phyloP scores from a whole-genome alignment of 1,140 invertebrate genomes.

The Zaprionus taronus region DNA sequence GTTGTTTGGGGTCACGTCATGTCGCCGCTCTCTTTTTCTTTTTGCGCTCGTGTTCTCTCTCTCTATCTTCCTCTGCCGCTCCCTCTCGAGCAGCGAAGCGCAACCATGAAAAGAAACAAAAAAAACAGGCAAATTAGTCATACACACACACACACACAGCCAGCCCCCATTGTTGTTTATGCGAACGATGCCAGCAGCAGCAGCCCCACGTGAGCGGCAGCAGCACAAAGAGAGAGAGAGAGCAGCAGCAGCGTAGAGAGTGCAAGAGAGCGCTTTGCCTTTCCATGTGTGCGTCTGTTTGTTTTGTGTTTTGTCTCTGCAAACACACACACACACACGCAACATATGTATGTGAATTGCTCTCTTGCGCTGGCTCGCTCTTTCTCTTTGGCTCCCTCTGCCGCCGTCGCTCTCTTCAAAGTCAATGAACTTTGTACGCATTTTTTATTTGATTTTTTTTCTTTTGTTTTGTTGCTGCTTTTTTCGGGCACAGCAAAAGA shows the following conservation, averaged over 20 bases:
- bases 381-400: neutral
- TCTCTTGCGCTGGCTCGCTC: neutral
- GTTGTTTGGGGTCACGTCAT: constrained; percentile 80
- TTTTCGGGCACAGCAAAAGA: constrained; percentile 33
- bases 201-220: constrained; percentile 40
- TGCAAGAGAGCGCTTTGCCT: constrained; percentile 7
- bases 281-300: constrained; percentile 10
- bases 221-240: neutral
- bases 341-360: constrained; percentile 25
- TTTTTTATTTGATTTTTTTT: constrained; percentile 54
- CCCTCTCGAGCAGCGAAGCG: constrained; percentile 30
- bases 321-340: constrained; percentile 35
- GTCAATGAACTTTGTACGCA: constrained; percentile 82
- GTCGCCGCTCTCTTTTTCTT: constrained; percentile 32
- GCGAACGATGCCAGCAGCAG: constrained; percentile 17
- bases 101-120: constrained; percentile 35
- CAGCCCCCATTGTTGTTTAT: constrained; percentile 41
- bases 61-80: constrained; percentile 2
- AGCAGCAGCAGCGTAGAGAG: constrained; percentile 1
- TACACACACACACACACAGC: constrained; percentile 33
- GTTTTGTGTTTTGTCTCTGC: constrained; percentile 40
- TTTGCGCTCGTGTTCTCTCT: constrained; percentile 14
- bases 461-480: constrained; percentile 28
- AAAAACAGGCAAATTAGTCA: constrained; percentile 63
- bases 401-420: constrained; percentile 30